A percentile compares a stretch with the other conserved stretches of the same genome.
Evolutionary conservation across 2,888 invertebrate species (phyloP).

Genomic region (Uloborus plumipes): DNA sequence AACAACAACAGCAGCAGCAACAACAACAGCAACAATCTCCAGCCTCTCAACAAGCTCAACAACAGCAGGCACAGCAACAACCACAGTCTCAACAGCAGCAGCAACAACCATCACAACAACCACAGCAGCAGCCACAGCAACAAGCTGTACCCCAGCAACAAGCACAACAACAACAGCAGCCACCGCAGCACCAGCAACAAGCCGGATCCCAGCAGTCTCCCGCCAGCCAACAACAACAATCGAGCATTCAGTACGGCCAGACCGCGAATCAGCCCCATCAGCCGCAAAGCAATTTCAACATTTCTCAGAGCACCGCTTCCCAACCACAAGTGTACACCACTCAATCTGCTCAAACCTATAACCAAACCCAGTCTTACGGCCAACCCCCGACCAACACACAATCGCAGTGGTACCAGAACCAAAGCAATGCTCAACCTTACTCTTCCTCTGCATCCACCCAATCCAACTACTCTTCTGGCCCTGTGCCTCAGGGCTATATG

Average conservation of each 20-base stretch:
- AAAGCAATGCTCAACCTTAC: constrained; percentile 49
- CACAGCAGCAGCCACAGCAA: constrained; percentile 2
- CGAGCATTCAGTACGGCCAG: constrained; percentile 15
- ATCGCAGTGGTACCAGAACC: constrained; percentile 55
- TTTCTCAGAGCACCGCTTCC: constrained; percentile 41
- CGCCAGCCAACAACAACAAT: constrained; percentile 20
- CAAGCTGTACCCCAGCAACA: constrained; percentile 14
- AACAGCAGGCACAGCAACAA: constrained; percentile 68
- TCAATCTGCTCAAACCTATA: constrained; percentile 48
- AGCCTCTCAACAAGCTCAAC: constrained; percentile 14
- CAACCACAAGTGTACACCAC: constrained; percentile 56
- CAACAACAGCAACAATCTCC: constrained; percentile 53
- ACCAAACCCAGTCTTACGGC: constrained; percentile 10
- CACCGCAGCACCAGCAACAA: constrained; percentile 21
- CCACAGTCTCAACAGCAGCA: constrained; percentile 2
- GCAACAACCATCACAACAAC: constrained; percentile 9
- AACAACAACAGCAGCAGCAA: constrained; percentile 69
- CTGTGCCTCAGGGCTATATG: constrained; percentile 28
- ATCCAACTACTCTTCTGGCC: constrained; percentile 27
- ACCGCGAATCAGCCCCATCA: constrained; percentile 27
- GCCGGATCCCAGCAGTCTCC: neutral
- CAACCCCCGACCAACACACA: constrained; percentile 42
- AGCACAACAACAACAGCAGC: constrained; percentile 18
- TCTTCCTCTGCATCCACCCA: constrained; percentile 36
- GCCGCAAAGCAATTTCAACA: too few species aligned